These are phyloP conservation scores for Seriola quinqueradiata DNA, from an alignment of 2,113 vertebrate genomes.

Conservation along the genomic window DNA sequence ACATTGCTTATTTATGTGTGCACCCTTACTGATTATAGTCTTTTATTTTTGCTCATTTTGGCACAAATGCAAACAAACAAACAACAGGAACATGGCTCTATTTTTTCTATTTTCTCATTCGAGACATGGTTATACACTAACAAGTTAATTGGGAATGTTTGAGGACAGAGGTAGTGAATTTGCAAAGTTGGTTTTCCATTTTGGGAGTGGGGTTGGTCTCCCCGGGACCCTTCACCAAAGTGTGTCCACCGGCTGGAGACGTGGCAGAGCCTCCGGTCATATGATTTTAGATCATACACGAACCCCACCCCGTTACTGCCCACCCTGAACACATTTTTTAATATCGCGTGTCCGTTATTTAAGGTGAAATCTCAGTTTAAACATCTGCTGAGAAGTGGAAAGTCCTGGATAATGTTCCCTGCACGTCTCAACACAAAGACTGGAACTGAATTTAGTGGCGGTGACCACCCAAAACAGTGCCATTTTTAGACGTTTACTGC, in stretches of 20 bases:
- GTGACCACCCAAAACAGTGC: conserved; percentile 74
- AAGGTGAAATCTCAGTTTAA: background rate
- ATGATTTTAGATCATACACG: conserved; percentile 64
- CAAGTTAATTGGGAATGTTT: background rate
- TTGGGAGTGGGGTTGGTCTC: conserved; percentile 31
- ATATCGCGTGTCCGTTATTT: conserved; percentile 23
- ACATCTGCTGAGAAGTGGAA: conserved; percentile 1
- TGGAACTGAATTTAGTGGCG: conserved; percentile 28
- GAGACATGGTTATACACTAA: background rate
- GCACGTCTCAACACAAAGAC: conserved; percentile 26
- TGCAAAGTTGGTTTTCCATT: conserved; percentile 24
- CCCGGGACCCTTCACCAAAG: conserved; percentile 44
- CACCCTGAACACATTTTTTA: conserved; percentile 17
- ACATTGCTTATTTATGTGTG: background rate
- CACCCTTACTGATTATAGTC: background rate
- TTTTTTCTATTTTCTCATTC: background rate
- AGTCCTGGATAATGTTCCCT: background rate
- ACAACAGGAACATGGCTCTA: background rate
- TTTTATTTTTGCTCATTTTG: background rate
- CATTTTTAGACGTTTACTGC: conserved; percentile 80
- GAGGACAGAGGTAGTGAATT: background rate
- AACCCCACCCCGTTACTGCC: conserved; percentile 74
- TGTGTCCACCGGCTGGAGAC: conserved; percentile 76
- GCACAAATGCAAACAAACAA: background rate
- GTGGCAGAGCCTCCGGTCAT: conserved; percentile 81